phyloP scores from a whole-genome alignment of 2,113 vertebrate species.

The Tachycineta bicolor region DNA sequence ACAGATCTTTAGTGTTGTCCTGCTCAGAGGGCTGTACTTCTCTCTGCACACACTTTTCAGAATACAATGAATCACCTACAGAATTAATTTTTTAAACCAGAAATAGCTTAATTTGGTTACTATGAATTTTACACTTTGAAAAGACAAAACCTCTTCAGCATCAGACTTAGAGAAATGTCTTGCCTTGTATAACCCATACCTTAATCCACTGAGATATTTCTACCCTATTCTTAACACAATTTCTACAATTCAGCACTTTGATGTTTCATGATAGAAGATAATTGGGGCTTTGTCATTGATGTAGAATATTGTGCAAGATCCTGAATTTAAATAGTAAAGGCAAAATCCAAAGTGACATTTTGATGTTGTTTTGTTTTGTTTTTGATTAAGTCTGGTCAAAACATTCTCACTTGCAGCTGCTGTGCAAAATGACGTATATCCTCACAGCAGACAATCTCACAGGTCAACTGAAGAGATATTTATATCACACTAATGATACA shows the following conservation, averaged over 20 bases:
- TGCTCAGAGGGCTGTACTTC: not conserved
- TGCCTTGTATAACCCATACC: not conserved
- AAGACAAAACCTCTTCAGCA: not conserved
- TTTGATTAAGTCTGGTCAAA: not conserved
- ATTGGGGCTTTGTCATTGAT: not conserved
- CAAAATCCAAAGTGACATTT: not conserved
- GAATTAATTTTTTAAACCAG: not conserved
- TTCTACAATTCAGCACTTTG: not conserved
- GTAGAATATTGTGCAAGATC: not conserved
- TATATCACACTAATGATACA: conserved; percentile 1
- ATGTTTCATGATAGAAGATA: not conserved
- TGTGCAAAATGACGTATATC: not conserved
- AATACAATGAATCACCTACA: not conserved
- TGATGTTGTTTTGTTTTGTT: not conserved
- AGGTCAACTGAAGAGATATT: not conserved
- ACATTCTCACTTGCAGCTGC: not conserved
- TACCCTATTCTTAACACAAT: not conserved
- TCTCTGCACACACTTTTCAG: not conserved
- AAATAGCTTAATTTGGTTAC: not conserved
- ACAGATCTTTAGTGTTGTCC: not conserved
- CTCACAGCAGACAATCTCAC: not conserved
- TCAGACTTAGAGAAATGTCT: not conserved
- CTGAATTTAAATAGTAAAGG: not conserved
- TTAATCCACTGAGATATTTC: not conserved
- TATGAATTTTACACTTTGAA: not conserved